Base-by-base conservation (phyloP, 2,888 invertebrate genomes). In the Polyommatus icarus region DNA sequence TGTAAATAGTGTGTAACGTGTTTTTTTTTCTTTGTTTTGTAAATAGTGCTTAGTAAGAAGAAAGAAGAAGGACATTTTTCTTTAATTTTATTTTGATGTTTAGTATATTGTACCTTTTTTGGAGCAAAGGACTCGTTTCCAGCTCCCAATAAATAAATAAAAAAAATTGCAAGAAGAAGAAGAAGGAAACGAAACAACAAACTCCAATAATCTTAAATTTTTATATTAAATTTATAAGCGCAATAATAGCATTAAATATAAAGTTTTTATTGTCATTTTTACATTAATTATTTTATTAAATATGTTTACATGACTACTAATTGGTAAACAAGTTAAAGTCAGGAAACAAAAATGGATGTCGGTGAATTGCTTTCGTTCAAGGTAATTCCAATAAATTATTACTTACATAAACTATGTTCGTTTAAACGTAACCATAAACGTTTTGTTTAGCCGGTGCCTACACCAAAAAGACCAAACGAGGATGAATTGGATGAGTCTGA, bases 401-500 rank as follows among this genome's bases (percentile, higher is more conserved):
- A 71, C 18, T 54, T 36, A 20, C 24, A 32, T 29, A 24, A 40
- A n/a, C 5, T 67, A 5, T 15, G 29, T 67, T 18, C 5, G 7
- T 6, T 32, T 29, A 1, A 6, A 29, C 29, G 15, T 76, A 18
- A 67, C 76, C 36, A 36, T 72, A 29, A 77, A 57, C 59, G 72
- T 71, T 77, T 29, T 61, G 77, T 78, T 54, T 83, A 98, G 97
- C 98, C 98, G 5, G 96, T 97, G 76, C 97, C 97, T 86, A 97
- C 97, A 10, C 96, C 98, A 10, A 98, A 98, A 90, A 94, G 98
- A 80, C 96, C 96, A 32, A 90, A 84, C 82, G 95, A 95, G 40
- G 97, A 96, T 80, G 96, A 96, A 76, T 96, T 96, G 82, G 95
- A 95, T 57, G 95, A 96, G 78, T 95, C 95, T 18, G 96, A 96